These are phyloP conservation scores for Dendronephthya gigantea DNA, from an alignment of 64 coral and sea anemone genomes.

Conservation along the genomic window DNA sequence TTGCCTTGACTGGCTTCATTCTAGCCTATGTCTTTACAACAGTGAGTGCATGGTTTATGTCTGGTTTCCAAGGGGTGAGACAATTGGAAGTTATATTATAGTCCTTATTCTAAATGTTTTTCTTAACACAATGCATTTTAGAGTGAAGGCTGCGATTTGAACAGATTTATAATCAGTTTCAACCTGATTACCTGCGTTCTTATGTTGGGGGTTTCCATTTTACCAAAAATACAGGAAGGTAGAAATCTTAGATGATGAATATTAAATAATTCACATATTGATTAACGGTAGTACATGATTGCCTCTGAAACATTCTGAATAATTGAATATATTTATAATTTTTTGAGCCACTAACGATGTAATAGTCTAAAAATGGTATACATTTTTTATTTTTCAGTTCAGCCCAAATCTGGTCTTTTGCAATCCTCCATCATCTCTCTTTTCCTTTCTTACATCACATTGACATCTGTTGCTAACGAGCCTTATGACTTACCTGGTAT, in stretches of 20 bases:
- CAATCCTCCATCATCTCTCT: slow-evolving; percentile 66
- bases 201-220: slow-evolving; percentile 49
- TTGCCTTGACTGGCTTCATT: slow-evolving; percentile 47
- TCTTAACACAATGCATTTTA: slow-evolving; percentile 30
- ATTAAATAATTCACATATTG: too few species aligned
- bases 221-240: slow-evolving; percentile 94
- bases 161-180: slow-evolving; percentile 88
- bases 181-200: slow-evolving; percentile 68
- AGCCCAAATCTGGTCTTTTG: slow-evolving; percentile 60
- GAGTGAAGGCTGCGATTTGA: slow-evolving; percentile 63
- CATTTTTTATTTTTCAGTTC: slow-evolving; percentile 26
- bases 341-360: too few species aligned
- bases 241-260: not conserved
- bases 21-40: slow-evolving; percentile 38
- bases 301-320: too few species aligned
- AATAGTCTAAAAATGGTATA: too few species aligned
- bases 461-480: slow-evolving; percentile 61
- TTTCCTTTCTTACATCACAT: slow-evolving; percentile 63
- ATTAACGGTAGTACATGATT: too few species aligned
- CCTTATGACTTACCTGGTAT: slow-evolving; percentile 54
- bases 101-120: too few species aligned
- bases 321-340: too few species aligned
- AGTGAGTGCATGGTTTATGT: slow-evolving; percentile 52
- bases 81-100: too few species aligned
- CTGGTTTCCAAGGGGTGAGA: slow-evolving; percentile 56